phyloP scores from a whole-genome alignment of 2,888 invertebrate species.

The Leptinotarsa peninsularis region DNA sequence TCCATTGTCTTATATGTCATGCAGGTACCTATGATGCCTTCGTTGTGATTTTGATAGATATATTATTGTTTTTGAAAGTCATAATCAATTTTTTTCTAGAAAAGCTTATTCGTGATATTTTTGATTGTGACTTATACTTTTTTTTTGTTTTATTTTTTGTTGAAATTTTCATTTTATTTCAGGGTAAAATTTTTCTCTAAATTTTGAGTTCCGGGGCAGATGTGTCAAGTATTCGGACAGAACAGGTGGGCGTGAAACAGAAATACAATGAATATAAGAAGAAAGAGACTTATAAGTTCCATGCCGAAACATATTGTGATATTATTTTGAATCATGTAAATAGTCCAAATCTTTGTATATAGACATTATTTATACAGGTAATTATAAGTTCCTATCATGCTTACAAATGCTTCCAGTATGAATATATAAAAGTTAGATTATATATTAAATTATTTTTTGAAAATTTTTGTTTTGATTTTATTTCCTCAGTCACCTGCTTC shows the following conservation, averaged over 20 bases:
- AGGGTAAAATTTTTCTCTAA: conserved; percentile 54
- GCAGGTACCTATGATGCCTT: no score
- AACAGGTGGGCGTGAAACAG: conserved; percentile 33
- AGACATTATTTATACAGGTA: conserved; percentile 46
- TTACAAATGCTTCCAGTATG: conserved; percentile 50
- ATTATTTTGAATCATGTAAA: conserved; percentile 44
- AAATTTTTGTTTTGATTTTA: conserved; percentile 27
- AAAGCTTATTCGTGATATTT: neutral
- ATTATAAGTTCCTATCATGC: conserved; percentile 56
- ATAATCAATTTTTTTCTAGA: neutral
- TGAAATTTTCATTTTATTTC: conserved; percentile 53
- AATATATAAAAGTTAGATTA: conserved; percentile 41
- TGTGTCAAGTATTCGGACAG: conserved; percentile 37
- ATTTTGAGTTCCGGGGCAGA: conserved; percentile 46
- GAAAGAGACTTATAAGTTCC: conserved; percentile 47
- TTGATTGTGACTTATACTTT: conserved; percentile 28
- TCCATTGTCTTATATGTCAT: no score
- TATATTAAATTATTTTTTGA: conserved; percentile 49
- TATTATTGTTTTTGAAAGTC: neutral
- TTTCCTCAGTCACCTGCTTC: neutral
- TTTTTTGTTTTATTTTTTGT: conserved; percentile 48
- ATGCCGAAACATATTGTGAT: conserved; percentile 48
- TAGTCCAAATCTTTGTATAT: conserved; percentile 47
- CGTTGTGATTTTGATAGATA: no score
- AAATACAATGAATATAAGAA: conserved; percentile 39